These are phyloP conservation scores for Lucifuga dentata DNA, from an alignment of 2,113 vertebrate species.

Conservation along the genomic window DNA sequence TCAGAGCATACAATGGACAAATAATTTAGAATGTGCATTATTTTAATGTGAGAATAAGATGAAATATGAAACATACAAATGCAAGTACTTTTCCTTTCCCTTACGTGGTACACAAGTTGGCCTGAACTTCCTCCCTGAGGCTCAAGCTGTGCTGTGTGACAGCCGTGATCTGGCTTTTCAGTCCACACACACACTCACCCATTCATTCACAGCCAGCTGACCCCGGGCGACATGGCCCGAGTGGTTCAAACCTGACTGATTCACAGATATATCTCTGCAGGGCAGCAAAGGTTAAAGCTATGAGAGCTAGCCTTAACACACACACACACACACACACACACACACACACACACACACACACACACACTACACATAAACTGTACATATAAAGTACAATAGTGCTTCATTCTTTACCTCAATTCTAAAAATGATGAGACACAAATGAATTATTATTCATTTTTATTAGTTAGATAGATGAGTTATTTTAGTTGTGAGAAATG, in stretches of 20 bases:
- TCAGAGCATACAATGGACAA: too few relatives aligned
- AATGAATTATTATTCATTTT: too few relatives aligned
- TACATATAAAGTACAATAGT: too few relatives aligned
- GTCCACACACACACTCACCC: conserved; percentile 28
- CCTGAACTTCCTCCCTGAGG: conserved; percentile 4
- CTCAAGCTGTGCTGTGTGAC: conserved; percentile 15
- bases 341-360: conserved; percentile 1
- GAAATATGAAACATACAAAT: neutral
- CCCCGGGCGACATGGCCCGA: conserved; percentile 34
- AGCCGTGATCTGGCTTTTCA: conserved; percentile 37
- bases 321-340: neutral
- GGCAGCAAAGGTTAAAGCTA: conserved; percentile 37
- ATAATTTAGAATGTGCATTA: too few relatives aligned
- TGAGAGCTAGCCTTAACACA: conserved; percentile 4
- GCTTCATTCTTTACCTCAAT: too few relatives aligned
- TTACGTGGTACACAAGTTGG: conserved; percentile 8
- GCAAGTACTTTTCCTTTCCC: neutral
- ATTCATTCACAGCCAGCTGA: conserved; percentile 35
- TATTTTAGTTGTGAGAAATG: too few relatives aligned
- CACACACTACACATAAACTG: neutral
- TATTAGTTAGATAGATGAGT: too few relatives aligned
- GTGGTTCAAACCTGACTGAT: conserved; percentile 33
- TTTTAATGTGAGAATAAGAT: too few relatives aligned
- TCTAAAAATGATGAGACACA: too few relatives aligned
- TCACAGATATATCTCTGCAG: conserved; percentile 26